Evolutionary conservation across 2,113 vertebrate genomes (phyloP), one percentile per base, ranked within the genome.

Genomic region (Melospiza georgiana): DNA sequence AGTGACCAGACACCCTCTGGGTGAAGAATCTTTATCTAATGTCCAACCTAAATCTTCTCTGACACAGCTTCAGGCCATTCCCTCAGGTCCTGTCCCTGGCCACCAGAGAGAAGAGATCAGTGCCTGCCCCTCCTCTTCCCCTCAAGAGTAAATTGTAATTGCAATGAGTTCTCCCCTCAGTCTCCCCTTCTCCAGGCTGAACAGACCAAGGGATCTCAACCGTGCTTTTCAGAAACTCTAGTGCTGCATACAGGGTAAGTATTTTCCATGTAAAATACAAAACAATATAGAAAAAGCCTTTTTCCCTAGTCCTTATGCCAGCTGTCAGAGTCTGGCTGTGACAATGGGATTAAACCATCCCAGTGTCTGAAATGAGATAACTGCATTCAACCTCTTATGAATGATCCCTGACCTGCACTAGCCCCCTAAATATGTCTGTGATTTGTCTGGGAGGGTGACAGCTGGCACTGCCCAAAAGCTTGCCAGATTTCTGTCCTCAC

Each of bases 401-500:
- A 54, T 31, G 27, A 41, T 67, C 6, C 7, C 28, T 76, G 44
- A 66, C 52, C 30, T 39, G 8, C 15, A 27, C 4, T 59, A 25
- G 30, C 5, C 7, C 18, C 23, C 30, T 18, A 35, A 6, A 41
- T 12, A 39, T 62, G 28, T 7, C 25, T 21, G 9, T 73, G 23
- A 10, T 80, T 69, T 66, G 2, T n/a, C 43, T 71, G 20, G 13
- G 17, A 35, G 22, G 3, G 12, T 74, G 41, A 14, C 55, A 57
- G 39, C 37, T 77, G 43, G 28, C 65, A 22, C 7, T 77, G 12
- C 30, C 10, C 14, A 23, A 65, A 68, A 16, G 3, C 17, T 2
- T 35, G 23, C 5, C 0, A 3, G 11, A 24, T 39, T 91, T 49
- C 41, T 23, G 4, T 43, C 1, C 2, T n/a, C 30, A 21, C 1